Conservation (phyloP, 2,113 vertebrate species). For the Megatriorchis doriae region DNA sequence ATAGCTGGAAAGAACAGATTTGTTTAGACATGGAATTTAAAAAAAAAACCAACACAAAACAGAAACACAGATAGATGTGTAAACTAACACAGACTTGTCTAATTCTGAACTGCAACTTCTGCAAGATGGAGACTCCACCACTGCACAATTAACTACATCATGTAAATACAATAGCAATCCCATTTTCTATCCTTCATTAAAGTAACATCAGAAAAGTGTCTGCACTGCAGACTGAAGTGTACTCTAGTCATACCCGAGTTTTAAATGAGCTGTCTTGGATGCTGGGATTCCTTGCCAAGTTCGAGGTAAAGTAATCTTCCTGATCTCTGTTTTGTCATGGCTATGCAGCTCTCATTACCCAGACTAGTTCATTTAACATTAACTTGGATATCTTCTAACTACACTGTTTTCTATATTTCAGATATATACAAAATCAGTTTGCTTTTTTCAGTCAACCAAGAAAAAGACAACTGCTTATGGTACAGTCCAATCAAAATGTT, state of each 20-base stretch:
- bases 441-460: not conserved
- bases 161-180: not conserved
- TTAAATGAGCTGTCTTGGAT: not conserved
- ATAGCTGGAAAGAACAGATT: not conserved
- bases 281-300: not conserved
- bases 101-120: not conserved
- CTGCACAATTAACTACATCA: not conserved
- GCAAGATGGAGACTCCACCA: not conserved
- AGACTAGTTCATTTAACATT: not conserved
- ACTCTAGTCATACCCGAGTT: not conserved
- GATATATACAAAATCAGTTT: not conserved
- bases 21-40: not conserved
- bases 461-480: not conserved
- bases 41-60: not conserved
- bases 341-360: not conserved
- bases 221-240: not conserved
- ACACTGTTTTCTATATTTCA: not conserved
- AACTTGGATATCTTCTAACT: not conserved
- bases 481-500: not conserved
- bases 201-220: not conserved
- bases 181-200: not conserved
- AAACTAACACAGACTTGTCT: not conserved
- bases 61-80: not conserved
- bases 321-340: not conserved
- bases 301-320: not conserved